A percentile compares a stretch with the other conserved stretches of the same genome.
phyloP scores from a whole-genome alignment of 2,888 invertebrate genomes.

The Pandemis heparana region DNA sequence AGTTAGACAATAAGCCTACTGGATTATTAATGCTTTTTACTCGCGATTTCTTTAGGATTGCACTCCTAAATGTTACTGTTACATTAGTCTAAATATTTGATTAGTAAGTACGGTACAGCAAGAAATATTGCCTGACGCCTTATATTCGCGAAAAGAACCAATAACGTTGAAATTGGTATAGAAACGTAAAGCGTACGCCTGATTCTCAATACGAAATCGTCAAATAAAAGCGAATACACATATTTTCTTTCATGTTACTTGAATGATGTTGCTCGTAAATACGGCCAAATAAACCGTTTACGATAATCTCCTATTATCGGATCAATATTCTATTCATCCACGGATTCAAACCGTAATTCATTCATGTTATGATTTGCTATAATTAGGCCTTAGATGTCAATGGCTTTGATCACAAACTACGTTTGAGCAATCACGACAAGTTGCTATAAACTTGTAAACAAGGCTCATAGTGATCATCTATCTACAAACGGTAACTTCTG shows the following conservation, averaged over 20 bases:
- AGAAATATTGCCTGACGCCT: not conserved
- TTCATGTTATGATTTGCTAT: constrained; percentile 14
- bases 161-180: not conserved
- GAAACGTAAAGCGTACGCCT: not conserved
- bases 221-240: constrained; percentile 1
- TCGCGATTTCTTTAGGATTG: not conserved
- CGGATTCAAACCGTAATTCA: not conserved
- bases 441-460: constrained; percentile 35
- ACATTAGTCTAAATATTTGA: not conserved
- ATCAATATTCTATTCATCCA: constrained; percentile 5
- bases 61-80: not conserved
- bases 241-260: not conserved
- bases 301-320: constrained; percentile 10
- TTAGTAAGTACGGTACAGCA: not conserved
- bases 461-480: constrained; percentile 20
- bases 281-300: constrained; percentile 6
- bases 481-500: constrained; percentile 11
- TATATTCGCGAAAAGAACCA: not conserved
- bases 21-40: not conserved
- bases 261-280: not conserved
- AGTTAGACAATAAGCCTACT: too few species aligned
- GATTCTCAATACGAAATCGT: not conserved
- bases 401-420: constrained; percentile 34
- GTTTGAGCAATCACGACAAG: constrained; percentile 33
- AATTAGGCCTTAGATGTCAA: constrained; percentile 16